Conservation (phyloP, 92 coral and sea anemone species). For the Metridium senile region DNA sequence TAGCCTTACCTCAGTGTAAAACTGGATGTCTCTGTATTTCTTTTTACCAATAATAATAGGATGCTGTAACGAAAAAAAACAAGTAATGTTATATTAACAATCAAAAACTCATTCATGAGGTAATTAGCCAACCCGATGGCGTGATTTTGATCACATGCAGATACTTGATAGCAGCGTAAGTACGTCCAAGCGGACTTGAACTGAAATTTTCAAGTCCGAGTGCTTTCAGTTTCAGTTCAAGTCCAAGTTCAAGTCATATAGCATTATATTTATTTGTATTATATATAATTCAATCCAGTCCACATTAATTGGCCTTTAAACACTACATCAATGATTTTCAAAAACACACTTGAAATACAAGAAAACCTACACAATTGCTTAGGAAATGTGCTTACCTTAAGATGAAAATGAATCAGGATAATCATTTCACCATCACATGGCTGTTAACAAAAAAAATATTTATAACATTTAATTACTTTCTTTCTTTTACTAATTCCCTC, state of each 20-base stretch:
- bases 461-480: neutral
- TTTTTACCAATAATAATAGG: constrained; percentile 98
- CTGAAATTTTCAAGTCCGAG: too few relatives aligned
- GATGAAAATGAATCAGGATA: constrained; percentile 91
- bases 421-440: constrained; percentile 99
- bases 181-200: too few relatives aligned
- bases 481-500: neutral
- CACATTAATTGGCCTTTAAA: too few relatives aligned
- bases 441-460: constrained; percentile 41
- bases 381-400: constrained; percentile 66
- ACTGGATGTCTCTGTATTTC: constrained; percentile 97
- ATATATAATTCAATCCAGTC: too few relatives aligned
- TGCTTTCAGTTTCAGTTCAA: too few relatives aligned
- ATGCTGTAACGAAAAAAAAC: constrained; percentile 47
- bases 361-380: neutral
- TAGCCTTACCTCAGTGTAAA: constrained; percentile 88
- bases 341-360: neutral
- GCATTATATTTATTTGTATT: too few relatives aligned
- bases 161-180: too few relatives aligned
- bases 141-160: too few relatives aligned
- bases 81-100: neutral
- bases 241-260: too few relatives aligned
- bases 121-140: too few relatives aligned
- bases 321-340: too few relatives aligned
- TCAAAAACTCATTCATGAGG: too few relatives aligned